Evolutionary conservation across 2,797 vertebrate species (phyloP).

Genomic region (Sardinella longiceps): DNA sequence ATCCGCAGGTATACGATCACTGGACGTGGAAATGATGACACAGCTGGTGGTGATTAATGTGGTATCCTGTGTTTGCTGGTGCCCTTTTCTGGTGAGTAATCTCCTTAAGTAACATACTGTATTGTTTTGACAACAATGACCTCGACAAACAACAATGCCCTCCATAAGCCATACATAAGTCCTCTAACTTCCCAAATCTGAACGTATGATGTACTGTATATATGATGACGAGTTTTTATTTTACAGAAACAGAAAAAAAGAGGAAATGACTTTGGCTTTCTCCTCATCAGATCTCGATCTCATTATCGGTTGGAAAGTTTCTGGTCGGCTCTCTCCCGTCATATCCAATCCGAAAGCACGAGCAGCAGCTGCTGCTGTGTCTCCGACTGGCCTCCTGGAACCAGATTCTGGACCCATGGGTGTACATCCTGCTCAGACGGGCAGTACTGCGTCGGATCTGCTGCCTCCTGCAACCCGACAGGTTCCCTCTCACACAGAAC

Average conservation of each 20-base stretch:
- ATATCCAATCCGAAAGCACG: constrained; percentile 20
- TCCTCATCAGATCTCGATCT: constrained; percentile 74
- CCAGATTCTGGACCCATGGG: constrained; percentile 82
- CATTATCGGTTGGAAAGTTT: constrained; percentile 68
- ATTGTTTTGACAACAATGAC: neutral
- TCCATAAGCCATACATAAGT: too few species aligned
- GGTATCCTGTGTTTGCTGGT: constrained; percentile 75
- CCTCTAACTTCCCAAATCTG: neutral
- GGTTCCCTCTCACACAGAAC: constrained; percentile 33
- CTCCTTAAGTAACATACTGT: too few species aligned
- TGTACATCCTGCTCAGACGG: constrained; percentile 83
- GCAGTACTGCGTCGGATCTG: constrained; percentile 75
- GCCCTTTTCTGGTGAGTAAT: constrained; percentile 75
- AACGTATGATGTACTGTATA: neutral
- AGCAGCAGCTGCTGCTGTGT: constrained; percentile 69
- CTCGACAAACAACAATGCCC: too few species aligned
- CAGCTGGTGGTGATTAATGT: constrained; percentile 71
- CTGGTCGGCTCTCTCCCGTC: constrained; percentile 38
- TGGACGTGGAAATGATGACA: constrained; percentile 75
- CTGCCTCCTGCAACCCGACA: constrained; percentile 44
- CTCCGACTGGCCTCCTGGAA: constrained; percentile 85
- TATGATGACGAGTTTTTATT: too few species aligned
- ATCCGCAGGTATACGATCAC: constrained; percentile 51
- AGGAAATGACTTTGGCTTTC: constrained; percentile 19
- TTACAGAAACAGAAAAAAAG: neutral